Base-by-base conservation (phyloP, 2,888 invertebrate genomes). In the Desoria tigrina region DNA sequence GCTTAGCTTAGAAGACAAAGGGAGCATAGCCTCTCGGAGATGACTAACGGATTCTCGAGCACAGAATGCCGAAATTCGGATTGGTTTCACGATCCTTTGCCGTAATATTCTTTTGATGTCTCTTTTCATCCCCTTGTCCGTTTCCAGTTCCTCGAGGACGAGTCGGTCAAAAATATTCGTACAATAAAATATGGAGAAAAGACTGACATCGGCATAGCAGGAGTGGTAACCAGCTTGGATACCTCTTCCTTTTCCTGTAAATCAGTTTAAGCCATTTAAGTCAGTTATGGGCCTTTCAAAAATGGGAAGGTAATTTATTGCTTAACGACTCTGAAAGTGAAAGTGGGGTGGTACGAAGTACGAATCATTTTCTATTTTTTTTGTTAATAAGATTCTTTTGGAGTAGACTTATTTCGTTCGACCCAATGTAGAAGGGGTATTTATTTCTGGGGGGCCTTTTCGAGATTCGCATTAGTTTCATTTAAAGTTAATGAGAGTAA, bases 121-220 rank as follows among this genome's bases (percentile, higher is more conserved):
- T 27, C 55, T 69, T 27, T 62, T 63, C 21, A 69, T 55, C 1
- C 61, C 63, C 21, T 60, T 51, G 21, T 72, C 72, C 0, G 62
- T 37, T 45, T 67, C 63, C 9, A 63, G 54, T 1, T 65, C 59
- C 42, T 61, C 45, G 1, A 70, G 50, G 1, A 71, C 42, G 9
- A 59, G 24, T 18, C 39, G 21, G 24, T 72, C 72, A 39, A 72
- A 72, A 50, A 72, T 72, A 27, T 65, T 60, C 18, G 72, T 58
- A 42, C 69, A 72, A 3, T 67, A 39, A 24, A 67, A 72, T 14
- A 72, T 27, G 18, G 72, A 61, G 45, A 61, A 67, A 2, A 72
- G 49, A 2, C 65, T 65, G 21, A 69, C 57, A 59, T 72, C 72
- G 0, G 68, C 61, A 42, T 61, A 72, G 18, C 65, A 64, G 2